Base-by-base conservation (phyloP, 2,888 invertebrate genomes). In the Netelia melanura region DNA sequence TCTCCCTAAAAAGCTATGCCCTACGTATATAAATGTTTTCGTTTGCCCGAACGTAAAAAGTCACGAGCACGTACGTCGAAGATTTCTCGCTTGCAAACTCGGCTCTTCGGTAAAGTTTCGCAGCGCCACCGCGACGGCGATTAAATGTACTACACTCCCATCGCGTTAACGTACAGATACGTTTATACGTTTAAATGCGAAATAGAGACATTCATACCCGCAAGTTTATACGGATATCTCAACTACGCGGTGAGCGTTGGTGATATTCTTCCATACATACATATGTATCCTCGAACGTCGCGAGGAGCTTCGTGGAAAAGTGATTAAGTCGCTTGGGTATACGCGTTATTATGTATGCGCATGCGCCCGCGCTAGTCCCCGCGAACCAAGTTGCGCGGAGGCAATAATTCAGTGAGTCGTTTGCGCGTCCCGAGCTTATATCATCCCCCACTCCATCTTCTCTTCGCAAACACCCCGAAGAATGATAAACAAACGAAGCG, bases 341-440 rank as follows among this genome's bases (percentile, higher is more conserved):
- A 72, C 61, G 44, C 78, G 78, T 58, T 81, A 81, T 81, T 79
- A 74, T 79, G 72, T 83, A 78, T 82, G 72, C 83, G 54, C 76
- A 70, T 3, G 70, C 10, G 3, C 83, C 25, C 70, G 76, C 10
- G 61, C 62, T 64, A 77, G 83, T 56, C 77, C 30, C 44, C 58
- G 68, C 68, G 83, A 62, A 83, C 68, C 78, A 83, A 83, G 78
- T 79, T 74, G 76, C 74, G 64, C 72, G 58, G 68, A 83, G 78
- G 83, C 83, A 78, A 83, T 83, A 83, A 83, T 83, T 83, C 83
- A 83, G 83, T 79, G 79, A 79, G 83, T 83, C 83, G 83, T 79
- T 79, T 79, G 79, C 74, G 48, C 79, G 75, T 68, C 70, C 30
- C 78, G 21, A 61, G 72, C 61, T 72, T 72, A 61, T 72, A 44